A percentile compares a stretch with the other conserved stretches of the same genome.
Evolutionary conservation across 2,888 invertebrate genomes (phyloP).

Genomic region (Cheilosia vulpina): DNA sequence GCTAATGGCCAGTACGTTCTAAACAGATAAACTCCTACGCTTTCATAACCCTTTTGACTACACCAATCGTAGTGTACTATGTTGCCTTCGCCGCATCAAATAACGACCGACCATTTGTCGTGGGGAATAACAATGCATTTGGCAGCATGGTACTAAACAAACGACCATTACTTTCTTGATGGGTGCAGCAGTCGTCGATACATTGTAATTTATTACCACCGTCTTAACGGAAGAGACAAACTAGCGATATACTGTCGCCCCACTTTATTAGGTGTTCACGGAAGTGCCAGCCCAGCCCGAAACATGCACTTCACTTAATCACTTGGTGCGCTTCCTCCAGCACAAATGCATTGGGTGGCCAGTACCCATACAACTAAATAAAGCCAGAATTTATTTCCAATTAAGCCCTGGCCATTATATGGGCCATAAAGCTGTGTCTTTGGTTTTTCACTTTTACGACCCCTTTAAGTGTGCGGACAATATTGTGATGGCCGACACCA

Average conservation of each 20-base stretch:
- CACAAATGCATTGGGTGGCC: constrained; percentile 26
- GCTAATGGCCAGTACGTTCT: constrained; percentile 19
- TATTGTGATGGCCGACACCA: constrained; percentile 28
- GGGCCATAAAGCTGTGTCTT: constrained; percentile 27
- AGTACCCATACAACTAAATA: no score
- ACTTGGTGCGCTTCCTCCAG: constrained; percentile 43
- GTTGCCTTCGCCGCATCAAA: neutral
- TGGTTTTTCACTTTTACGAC: constrained; percentile 35
- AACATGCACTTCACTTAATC: constrained; percentile 65
- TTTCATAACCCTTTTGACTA: neutral
- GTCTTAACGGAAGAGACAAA: constrained; percentile 36
- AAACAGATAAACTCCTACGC: constrained; percentile 4
- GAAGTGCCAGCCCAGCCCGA: constrained; percentile 54
- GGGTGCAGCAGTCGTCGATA: constrained; percentile 57
- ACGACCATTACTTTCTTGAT: constrained; percentile 56
- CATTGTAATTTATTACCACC: constrained; percentile 55
- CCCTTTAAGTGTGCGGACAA: constrained; percentile 41
- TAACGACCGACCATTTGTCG: constrained; percentile 40
- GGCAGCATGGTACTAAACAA: constrained; percentile 35
- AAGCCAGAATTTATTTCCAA: constrained; percentile 34
- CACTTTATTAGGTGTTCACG: constrained; percentile 57
- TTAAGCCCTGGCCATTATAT: constrained; percentile 39
- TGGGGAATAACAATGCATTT: constrained; percentile 59
- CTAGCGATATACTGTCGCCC: constrained; percentile 29
- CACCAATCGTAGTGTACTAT: neutral